Conservation (phyloP, 1,140 invertebrate species). For the Stegodyphus mimosarum region DNA sequence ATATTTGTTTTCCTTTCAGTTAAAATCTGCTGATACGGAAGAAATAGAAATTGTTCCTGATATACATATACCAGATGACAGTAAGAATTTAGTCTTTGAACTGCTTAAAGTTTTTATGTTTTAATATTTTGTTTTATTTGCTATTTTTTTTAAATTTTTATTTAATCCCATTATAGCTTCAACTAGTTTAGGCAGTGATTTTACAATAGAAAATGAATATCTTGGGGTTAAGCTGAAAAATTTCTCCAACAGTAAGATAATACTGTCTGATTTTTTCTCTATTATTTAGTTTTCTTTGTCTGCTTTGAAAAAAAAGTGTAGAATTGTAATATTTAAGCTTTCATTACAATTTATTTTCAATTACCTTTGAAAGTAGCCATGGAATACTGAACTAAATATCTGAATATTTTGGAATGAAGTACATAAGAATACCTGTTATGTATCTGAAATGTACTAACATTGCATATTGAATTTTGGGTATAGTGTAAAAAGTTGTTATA, state of each 20-base stretch:
- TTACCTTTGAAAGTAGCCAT: too few species aligned
- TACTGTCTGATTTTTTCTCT: neutral
- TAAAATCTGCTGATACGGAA: conserved; percentile 36
- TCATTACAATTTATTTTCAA: too few species aligned
- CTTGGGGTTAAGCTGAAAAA: conserved; percentile 47
- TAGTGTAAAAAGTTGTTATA: too few species aligned
- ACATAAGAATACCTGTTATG: too few species aligned
- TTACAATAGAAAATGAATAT: conserved; percentile 39
- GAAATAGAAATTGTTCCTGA: conserved; percentile 57
- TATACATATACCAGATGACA: conserved; percentile 48
- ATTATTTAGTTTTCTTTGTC: too few species aligned
- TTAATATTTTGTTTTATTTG: neutral
- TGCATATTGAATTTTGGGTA: too few species aligned
- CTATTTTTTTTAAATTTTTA: too few species aligned
- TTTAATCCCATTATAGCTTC: neutral
- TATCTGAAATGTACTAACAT: too few species aligned
- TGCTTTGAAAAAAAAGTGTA: too few species aligned
- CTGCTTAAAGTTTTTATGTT: neutral
- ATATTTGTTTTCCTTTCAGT: conserved; percentile 12
- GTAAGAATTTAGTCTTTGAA: neutral
- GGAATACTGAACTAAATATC: too few species aligned
- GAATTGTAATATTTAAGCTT: too few species aligned
- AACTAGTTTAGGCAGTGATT: neutral
- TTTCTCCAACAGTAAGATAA: conserved; percentile 50
- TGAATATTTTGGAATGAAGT: too few species aligned